Evolutionary conservation across 2,113 vertebrate species (phyloP).

Genomic region (Pollachius pollachius): DNA sequence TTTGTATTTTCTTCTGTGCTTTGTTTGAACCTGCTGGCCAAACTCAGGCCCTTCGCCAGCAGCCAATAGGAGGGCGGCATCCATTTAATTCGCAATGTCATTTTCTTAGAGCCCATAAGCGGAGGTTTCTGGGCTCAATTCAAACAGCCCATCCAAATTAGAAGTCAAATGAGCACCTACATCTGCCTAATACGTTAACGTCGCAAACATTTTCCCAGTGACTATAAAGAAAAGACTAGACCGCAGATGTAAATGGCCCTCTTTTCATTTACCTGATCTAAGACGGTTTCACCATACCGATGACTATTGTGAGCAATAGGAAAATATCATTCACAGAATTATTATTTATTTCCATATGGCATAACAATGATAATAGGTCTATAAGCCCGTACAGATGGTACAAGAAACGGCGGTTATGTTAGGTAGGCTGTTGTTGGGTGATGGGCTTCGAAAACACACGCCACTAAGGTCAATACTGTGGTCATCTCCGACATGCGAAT

Average conservation of each 20-base stretch:
- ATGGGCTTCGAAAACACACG: conserved; percentile 34
- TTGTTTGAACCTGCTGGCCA: too few species aligned
- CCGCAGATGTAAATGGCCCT: conserved; percentile 83
- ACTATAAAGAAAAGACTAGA: conserved; percentile 71
- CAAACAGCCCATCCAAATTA: conserved; percentile 83
- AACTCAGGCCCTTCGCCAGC: not conserved
- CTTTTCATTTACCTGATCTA: conserved; percentile 73
- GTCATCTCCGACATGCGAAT: conserved; percentile 29
- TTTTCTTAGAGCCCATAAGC: conserved; percentile 63
- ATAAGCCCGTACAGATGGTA: conserved; percentile 57
- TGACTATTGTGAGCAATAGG: conserved; percentile 80
- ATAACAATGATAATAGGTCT: conserved; percentile 63
- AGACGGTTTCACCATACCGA: conserved; percentile 59
- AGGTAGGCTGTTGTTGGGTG: conserved; percentile 38
- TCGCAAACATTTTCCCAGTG: conserved; percentile 55
- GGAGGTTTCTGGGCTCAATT: conserved; percentile 57
- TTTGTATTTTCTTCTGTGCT: too few species aligned
- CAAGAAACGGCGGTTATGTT: conserved; percentile 55
- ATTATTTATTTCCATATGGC: conserved; percentile 77
- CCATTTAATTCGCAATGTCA: conserved; percentile 30
- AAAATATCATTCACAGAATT: conserved; percentile 79
- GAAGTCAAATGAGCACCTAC: conserved; percentile 90
- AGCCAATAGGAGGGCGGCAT: conserved; percentile 7
- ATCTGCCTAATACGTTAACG: conserved; percentile 77
- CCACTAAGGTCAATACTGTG: conserved; percentile 31